Base-by-base conservation (phyloP, 2,113 vertebrate species). In the Neotragus pygmaeus region DNA sequence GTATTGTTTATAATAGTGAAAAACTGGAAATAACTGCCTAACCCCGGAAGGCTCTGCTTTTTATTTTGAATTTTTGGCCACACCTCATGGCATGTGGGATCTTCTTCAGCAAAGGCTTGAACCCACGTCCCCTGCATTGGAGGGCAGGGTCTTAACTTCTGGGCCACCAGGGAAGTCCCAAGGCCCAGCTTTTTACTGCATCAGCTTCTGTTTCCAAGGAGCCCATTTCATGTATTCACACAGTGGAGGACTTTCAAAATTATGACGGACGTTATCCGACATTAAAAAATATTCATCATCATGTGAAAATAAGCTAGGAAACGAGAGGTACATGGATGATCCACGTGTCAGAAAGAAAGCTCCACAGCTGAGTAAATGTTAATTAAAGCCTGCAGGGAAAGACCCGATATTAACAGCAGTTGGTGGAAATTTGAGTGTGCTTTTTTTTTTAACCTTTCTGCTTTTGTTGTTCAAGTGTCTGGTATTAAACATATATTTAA, bases 391-490 rank as follows among this genome's bases (percentile, higher is more conserved):
- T 55, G 16, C 23, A 80, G 66, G 57, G 57, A 80, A 23, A 78
- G 85, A 10, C 21, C 5, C 15, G 3, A 1, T 5, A 3, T 45
- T 62, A 60, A 57, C 64, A 45, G 49, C 21, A 27, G 23, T 75
- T 27, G 15, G 14, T 95, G 83, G 89, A 60, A 62, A 58, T 55
- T 33, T 16, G 53, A 57, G 62, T 55, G 0, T 57, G 51, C 15
- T 43, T 15, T 49, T 27, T 16, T 81, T 81, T 53, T 81, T 13
- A n/a, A n/a, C 12, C 33, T 70, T 88, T 92, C 49, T 81, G 58
- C 19, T 75, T 93, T 93, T 94, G 43, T 70, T 91, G 89, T 89
- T 86, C 51, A 70, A 60, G 33, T 33, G 10, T 77, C 45, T 70
- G 82, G 64, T 28, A 57, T 87, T 58, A 75, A 53, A 17, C 4